Evolutionary conservation across 2,888 invertebrate species (phyloP).

Genomic region (Liodrosophila aerea): DNA sequence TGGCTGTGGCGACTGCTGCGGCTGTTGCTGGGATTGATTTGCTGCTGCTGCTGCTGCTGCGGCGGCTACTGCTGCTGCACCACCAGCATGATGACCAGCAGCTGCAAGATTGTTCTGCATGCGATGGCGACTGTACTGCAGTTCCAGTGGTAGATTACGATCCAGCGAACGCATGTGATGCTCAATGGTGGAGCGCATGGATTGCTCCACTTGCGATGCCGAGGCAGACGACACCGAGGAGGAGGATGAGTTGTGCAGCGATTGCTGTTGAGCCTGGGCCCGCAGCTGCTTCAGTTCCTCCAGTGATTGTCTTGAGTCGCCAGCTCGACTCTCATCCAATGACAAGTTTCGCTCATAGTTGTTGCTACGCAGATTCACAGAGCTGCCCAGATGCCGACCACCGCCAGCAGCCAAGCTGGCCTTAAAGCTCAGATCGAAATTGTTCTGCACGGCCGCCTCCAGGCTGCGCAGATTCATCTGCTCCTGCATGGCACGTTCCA

Average conservation of each 20-base stretch:
- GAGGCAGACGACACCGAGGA: conserved; percentile 51
- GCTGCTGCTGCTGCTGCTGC: conserved; percentile 41
- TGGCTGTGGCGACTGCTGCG: conserved; percentile 55
- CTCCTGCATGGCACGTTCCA: conserved; percentile 83
- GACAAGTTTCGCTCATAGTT: conserved; percentile 80
- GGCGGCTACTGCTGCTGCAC: conserved; percentile 18
- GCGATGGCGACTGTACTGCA: conserved; percentile 82
- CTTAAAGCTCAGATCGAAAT: conserved; percentile 78
- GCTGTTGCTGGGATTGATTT: conserved; percentile 49
- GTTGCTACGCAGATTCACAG: conserved; percentile 68
- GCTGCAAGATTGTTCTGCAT: conserved; percentile 67
- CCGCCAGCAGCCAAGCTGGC: conserved; percentile 64
- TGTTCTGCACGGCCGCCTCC: conserved; percentile 78
- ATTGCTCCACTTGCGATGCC: conserved; percentile 71
- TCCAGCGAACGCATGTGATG: conserved; percentile 83
- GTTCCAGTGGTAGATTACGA: conserved; percentile 81
- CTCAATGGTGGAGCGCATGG: conserved; percentile 81
- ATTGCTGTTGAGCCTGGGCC: conserved; percentile 78
- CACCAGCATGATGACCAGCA: conserved; percentile 21
- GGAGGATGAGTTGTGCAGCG: conserved; percentile 64
- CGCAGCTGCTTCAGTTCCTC: conserved; percentile 79
- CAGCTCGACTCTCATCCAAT: conserved; percentile 72
- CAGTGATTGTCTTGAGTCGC: conserved; percentile 77
- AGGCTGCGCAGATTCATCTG: conserved; percentile 82
- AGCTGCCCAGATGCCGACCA: conserved; percentile 65